Evolutionary conservation across 1,140 invertebrate species (phyloP).

Genomic region (Dinoponera quadriceps): DNA sequence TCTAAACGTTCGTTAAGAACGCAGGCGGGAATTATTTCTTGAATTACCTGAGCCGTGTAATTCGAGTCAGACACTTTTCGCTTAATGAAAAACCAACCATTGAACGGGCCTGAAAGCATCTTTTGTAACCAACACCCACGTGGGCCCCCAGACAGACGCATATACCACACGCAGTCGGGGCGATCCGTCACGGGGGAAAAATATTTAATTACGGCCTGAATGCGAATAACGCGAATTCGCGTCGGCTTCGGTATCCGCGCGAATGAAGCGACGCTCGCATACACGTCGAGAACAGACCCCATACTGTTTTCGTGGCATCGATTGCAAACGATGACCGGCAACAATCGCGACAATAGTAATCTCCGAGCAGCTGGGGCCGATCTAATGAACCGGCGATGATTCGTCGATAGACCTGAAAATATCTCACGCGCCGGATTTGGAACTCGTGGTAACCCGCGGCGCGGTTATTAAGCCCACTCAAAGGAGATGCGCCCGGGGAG

Average conservation of each 20-base stretch:
- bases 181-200: conserved; percentile 44
- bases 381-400: conserved; percentile 72
- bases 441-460: conserved; percentile 51
- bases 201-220: conserved; percentile 57
- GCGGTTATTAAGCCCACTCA: conserved; percentile 56
- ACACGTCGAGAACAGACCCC: conserved; percentile 52
- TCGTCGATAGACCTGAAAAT: conserved; percentile 60
- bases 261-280: conserved; percentile 54
- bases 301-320: conserved; percentile 69
- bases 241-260: conserved; percentile 39
- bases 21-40: conserved; percentile 24
- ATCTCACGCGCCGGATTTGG: conserved; percentile 51
- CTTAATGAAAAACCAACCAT: conserved; percentile 51
- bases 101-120: conserved; percentile 38
- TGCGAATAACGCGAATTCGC: conserved; percentile 50
- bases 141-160: conserved; percentile 4
- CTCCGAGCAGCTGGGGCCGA: conserved; percentile 64
- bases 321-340: conserved; percentile 74
- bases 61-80: conserved; percentile 22
- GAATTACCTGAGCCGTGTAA: conserved; percentile 23
- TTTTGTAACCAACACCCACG: conserved; percentile 45
- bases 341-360: conserved; percentile 71
- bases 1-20: background rate
- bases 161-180: conserved; percentile 16
- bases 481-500: conserved; percentile 14